A percentile compares a stretch with the other conserved stretches of the same genome.
These are phyloP conservation scores for Myiopsitta monachus DNA, from an alignment of 2,113 vertebrate genomes.

Conservation along the genomic window DNA sequence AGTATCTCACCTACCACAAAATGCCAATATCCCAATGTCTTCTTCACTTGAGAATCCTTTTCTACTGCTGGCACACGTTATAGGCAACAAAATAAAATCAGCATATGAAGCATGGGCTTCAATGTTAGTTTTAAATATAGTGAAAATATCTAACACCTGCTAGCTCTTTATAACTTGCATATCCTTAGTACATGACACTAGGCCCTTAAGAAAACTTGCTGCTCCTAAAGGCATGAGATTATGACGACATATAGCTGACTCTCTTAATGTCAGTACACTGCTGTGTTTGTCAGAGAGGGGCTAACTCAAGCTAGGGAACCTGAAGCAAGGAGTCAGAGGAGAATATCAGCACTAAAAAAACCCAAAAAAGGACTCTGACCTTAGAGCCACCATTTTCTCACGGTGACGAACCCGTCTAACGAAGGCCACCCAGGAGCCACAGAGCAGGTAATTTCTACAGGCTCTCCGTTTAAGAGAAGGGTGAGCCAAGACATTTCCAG, in stretches of 20 bases:
- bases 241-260: neutral
- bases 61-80: neutral
- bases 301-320: neutral
- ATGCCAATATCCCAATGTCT: neutral
- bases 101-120: neutral
- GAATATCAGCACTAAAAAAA: neutral
- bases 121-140: neutral
- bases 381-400: neutral
- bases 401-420: neutral
- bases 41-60: neutral
- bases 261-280: neutral
- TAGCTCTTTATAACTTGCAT: neutral
- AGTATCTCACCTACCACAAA: neutral
- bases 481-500: neutral
- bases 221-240: neutral
- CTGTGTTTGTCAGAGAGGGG: neutral
- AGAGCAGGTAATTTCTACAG: neutral
- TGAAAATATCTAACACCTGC: neutral
- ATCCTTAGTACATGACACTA: neutral
- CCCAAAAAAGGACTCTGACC: neutral
- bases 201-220: neutral
- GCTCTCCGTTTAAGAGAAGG: neutral
- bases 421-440: neutral
- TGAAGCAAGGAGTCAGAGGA: neutral
- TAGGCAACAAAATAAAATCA: neutral